Percentiles rank a stretch among this genome's conserved stretches.
These are phyloP conservation scores for Myotis vivesi DNA, from an alignment of 2,797 vertebrate genomes.

Conservation along the genomic window DNA sequence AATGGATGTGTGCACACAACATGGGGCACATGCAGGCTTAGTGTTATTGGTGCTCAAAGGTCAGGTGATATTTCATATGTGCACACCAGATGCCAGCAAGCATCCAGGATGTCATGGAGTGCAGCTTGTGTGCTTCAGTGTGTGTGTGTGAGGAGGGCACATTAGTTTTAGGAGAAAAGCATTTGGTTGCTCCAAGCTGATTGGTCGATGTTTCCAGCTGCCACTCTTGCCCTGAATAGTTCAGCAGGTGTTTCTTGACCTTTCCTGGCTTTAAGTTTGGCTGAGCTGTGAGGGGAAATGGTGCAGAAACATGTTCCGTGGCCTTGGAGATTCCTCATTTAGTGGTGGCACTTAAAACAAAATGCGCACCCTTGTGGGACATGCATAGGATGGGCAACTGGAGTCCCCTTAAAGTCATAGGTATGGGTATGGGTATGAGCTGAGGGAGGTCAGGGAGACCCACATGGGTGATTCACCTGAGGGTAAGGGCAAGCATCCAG, in stretches of 20 bases:
- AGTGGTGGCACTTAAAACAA: not conserved
- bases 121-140: not conserved
- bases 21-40: not conserved
- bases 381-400: not conserved
- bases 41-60: not conserved
- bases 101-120: not conserved
- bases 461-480: not conserved
- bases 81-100: not conserved
- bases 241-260: not conserved
- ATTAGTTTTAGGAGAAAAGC: not conserved
- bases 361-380: not conserved
- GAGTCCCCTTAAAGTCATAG: not conserved
- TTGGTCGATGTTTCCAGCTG: not conserved
- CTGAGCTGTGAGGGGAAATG: not conserved
- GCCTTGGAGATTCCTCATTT: not conserved
- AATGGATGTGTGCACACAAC: not conserved
- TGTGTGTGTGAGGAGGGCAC: fast-evolving
- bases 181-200: not conserved
- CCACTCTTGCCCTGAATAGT: not conserved
- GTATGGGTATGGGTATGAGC: not conserved
- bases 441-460: not conserved
- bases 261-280: slow-evolving; percentile 3
- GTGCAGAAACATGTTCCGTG: not conserved
- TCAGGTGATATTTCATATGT: not conserved
- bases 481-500: not conserved